Evolutionary conservation across 2,888 invertebrate species (phyloP), one percentile per base, ranked within the genome.

Genomic region (Spicauda simplicius): DNA sequence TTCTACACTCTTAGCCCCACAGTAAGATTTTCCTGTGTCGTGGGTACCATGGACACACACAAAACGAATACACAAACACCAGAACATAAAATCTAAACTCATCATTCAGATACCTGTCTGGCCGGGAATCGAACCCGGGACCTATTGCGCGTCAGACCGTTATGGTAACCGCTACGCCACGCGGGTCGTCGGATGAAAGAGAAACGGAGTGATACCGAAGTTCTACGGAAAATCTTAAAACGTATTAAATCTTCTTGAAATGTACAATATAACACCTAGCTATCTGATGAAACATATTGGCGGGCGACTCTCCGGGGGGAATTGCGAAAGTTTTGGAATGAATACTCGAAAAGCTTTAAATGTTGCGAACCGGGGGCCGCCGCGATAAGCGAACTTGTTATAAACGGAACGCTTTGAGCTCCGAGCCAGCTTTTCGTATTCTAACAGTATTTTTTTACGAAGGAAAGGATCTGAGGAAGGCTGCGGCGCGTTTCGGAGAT

Each of bases 241-340:
- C 45, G 14, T 45, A 14, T n/a, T 14, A 45, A 48, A 16, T 16
- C 16, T 7, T 14, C 14, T 45, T 45, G 2, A 45, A 45, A 14
- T 8, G 45, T 45, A 45, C 45, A 3, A 41, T 45, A 14, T n/a
- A 3, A n/a, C 14, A 16, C 48, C 48, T 16, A 48, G 16, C 16
- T 48, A 48, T 48, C 48, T 16, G 48, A 16, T 48, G 48, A 48
- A 72, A 71, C 68, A 67, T 72, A 77, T 83, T 77, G 78, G 80
- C 79, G 79, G 74, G 77, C 78, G 76, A 76, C 80, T 79, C 77
- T 79, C 81, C 81, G 81, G 83, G 84, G 80, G 80, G 82, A 83
- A 85, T 88, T 86, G 83, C 80, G 76, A 85, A 89, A 88, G 80
- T 90, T 88, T 82, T 72, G 69, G 68, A 85, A 87, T 85, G 83